Percentiles rank a stretch among this genome's conserved stretches.
phyloP scores from a whole-genome alignment of 2,797 vertebrate genomes.

The Ibycter americanus region DNA sequence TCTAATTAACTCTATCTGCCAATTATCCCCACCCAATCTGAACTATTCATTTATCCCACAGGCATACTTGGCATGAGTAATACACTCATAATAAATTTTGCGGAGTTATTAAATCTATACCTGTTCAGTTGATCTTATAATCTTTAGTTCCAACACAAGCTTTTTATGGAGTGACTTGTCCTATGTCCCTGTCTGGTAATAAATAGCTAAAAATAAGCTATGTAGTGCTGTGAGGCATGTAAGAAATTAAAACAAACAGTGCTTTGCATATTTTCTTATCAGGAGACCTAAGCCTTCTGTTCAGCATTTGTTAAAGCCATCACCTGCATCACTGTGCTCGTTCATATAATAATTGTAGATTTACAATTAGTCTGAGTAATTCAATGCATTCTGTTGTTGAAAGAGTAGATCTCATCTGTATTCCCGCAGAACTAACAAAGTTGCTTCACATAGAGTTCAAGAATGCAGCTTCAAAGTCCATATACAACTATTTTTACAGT shows the following conservation, averaged over 20 bases:
- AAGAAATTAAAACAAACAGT: neutral
- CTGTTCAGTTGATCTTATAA: neutral
- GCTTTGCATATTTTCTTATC: neutral
- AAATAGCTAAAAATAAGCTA: neutral
- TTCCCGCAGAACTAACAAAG: neutral
- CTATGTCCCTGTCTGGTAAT: neutral
- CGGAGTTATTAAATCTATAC: neutral
- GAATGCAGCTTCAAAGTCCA: neutral
- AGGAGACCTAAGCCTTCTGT: neutral
- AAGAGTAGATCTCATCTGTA: neutral
- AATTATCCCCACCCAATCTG: neutral
- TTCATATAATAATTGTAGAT: neutral
- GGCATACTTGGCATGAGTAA: neutral
- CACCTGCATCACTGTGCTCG: neutral
- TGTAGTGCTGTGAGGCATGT: fast-evolving
- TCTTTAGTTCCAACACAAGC: neutral
- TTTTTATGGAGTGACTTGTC: neutral
- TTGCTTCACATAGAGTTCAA: neutral
- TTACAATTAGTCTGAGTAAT: neutral
- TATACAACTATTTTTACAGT: neutral
- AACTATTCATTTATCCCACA: neutral
- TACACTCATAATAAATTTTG: neutral
- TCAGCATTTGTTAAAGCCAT: neutral
- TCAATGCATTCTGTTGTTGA: neutral
- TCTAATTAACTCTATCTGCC: neutral